Base-by-base conservation (phyloP, 2,113 vertebrate genomes). In the Riparia riparia region DNA sequence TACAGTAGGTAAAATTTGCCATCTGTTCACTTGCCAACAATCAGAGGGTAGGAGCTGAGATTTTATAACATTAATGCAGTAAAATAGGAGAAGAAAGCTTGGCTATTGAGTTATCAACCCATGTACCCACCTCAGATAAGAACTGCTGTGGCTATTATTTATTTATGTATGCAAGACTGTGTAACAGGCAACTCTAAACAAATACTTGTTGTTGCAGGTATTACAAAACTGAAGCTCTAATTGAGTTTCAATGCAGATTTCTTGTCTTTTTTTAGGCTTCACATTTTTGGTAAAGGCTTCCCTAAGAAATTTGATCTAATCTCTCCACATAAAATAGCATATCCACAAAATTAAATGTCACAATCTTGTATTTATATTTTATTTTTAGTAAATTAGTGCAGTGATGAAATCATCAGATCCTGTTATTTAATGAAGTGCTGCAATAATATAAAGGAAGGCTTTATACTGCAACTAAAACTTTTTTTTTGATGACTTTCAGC, bases 1-100 rank as follows among this genome's bases (percentile, higher is more conserved):
- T 93, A 87, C 66, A 85, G 49, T 53, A 79, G 70, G 53, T 90
- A 69, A 93, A 96, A 86, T 90, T 57, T 90, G 50, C 94, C 96
- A 94, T 95, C 95, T 97, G 92, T 90, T 96, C 57, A 29, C 53
- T 89, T 82, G 85, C 57, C 61, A 90, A 49, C 53, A 85, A n/a
- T 92, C 73, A 93, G 74, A 92, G 63, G 53, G 66, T 26, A 93
- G 82, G 45, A 86, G 63, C 24, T 83, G 42, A 71, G 57, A 85
- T 64, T 88, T 80, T 82, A 37, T 88, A 82, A 93, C 50, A 93
- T 77, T 88, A 88, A 92, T 69, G 49, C 45, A 72, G 61, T 61
- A 95, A 85, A 91, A 90, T 3, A 79, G 44, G 39, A 86, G 57
- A 72, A 76, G 82, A 87, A 88, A 90, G 57, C 17, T 44, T 71